phyloP scores from a whole-genome alignment of 2,888 invertebrate species.

The Unio pictorum region DNA sequence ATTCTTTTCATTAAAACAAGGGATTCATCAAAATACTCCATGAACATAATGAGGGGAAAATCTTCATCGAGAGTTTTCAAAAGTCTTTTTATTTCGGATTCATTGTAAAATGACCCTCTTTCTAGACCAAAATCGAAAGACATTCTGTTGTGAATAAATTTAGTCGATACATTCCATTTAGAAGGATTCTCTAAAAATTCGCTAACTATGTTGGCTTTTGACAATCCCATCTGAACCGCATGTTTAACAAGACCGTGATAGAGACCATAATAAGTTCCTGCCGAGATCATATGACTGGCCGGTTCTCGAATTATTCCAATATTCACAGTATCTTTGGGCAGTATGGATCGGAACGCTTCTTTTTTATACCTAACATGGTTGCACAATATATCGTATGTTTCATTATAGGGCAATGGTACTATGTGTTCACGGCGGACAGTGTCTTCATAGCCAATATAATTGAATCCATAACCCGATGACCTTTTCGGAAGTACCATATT shows the following conservation, averaged over 20 bases:
- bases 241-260: slow-evolving; percentile 9
- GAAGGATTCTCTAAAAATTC: slow-evolving; percentile 17
- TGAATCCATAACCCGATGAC: slow-evolving; percentile 30
- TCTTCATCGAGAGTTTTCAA: slow-evolving; percentile 44
- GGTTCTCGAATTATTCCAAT: slow-evolving; percentile 51
- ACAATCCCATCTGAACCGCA: background rate
- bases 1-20: slow-evolving; percentile 58
- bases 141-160: slow-evolving; percentile 33
- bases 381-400: slow-evolving; percentile 53
- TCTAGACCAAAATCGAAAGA: slow-evolving; percentile 41
- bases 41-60: slow-evolving; percentile 59
- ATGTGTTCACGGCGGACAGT: slow-evolving; percentile 31
- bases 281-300: slow-evolving; percentile 43
- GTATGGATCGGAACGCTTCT: slow-evolving; percentile 33
- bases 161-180: slow-evolving; percentile 6
- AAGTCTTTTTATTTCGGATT: slow-evolving; percentile 27
- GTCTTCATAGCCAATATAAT: slow-evolving; percentile 42
- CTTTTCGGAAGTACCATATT: slow-evolving; percentile 54
- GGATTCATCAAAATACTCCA: slow-evolving; percentile 66
- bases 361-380: slow-evolving; percentile 58
- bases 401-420: slow-evolving; percentile 44
- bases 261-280: slow-evolving; percentile 44
- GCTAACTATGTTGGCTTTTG: slow-evolving; percentile 7
- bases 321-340: slow-evolving; percentile 42
- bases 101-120: slow-evolving; percentile 15